Percentiles rank a stretch among this genome's conserved stretches.
Conservation (phyloP, 2,113 vertebrate species). For the Ochotona princeps region DNA sequence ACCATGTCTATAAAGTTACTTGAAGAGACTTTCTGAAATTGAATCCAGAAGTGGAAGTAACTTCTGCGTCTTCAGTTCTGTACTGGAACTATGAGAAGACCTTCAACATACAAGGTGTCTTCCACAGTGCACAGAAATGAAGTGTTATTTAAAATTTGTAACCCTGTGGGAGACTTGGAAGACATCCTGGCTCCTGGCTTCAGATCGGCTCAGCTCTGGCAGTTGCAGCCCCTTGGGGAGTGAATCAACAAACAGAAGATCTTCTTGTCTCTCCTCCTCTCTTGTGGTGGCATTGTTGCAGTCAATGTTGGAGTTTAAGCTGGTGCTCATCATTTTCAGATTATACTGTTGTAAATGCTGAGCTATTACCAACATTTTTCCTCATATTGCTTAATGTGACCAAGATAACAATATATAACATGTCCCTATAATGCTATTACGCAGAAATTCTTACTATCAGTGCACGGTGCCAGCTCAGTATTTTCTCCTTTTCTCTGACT, state of each 20-base stretch:
- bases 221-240: too few species aligned
- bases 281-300: too few species aligned
- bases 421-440: not conserved
- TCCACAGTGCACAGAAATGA: too few species aligned
- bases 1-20: not conserved
- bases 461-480: not conserved
- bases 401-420: not conserved
- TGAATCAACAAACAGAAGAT: too few species aligned
- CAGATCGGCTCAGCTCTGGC: too few species aligned
- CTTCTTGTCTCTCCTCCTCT: too few species aligned
- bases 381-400: not conserved
- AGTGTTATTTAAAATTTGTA: too few species aligned
- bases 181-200: too few species aligned
- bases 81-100: not conserved
- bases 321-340: not conserved
- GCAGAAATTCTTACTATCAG: not conserved
- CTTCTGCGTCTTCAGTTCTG: not conserved
- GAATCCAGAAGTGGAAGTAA: slow-evolving; percentile 31
- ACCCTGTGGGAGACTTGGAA: too few species aligned
- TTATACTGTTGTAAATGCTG: not conserved
- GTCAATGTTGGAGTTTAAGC: not conserved
- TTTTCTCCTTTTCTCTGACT: not conserved
- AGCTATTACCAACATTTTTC: not conserved
- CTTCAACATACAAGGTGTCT: not conserved
- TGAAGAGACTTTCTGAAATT: not conserved